Percentiles rank a stretch among this genome's conserved stretches.
Conservation (phyloP, 2,113 vertebrate species). For the Cromileptes altivelis region DNA sequence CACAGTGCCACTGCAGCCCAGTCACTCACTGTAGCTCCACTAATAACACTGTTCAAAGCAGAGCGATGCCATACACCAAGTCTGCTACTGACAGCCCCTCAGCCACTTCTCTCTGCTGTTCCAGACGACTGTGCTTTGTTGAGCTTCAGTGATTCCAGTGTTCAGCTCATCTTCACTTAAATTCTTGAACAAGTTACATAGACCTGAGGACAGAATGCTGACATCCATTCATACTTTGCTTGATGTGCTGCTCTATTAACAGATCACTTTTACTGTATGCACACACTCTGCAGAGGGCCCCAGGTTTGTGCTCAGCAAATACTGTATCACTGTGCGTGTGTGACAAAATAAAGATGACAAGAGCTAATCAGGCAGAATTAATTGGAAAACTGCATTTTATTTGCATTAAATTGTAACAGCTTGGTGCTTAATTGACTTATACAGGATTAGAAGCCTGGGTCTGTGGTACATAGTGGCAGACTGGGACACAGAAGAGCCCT, state of each 20-base stretch:
- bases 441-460: not conserved
- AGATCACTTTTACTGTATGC: not conserved
- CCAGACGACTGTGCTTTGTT: not conserved
- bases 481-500: not conserved
- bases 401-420: not conserved
- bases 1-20: constrained; percentile 24
- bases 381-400: constrained; percentile 6
- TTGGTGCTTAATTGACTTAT: not conserved
- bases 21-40: constrained; percentile 14
- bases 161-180: not conserved
- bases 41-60: constrained; percentile 23
- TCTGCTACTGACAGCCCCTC: not conserved
- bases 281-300: not conserved
- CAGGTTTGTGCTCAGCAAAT: not conserved
- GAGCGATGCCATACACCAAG: not conserved
- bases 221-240: not conserved
- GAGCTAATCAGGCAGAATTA: not conserved
- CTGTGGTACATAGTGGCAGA: not conserved
- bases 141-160: not conserved
- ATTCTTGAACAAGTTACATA: not conserved
- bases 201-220: not conserved
- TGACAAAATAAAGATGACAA: not conserved
- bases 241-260: not conserved
- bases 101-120: not conserved
- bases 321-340: not conserved